phyloP scores from a whole-genome alignment of 2,888 invertebrate genomes.

The Ectobius pallidus region DNA sequence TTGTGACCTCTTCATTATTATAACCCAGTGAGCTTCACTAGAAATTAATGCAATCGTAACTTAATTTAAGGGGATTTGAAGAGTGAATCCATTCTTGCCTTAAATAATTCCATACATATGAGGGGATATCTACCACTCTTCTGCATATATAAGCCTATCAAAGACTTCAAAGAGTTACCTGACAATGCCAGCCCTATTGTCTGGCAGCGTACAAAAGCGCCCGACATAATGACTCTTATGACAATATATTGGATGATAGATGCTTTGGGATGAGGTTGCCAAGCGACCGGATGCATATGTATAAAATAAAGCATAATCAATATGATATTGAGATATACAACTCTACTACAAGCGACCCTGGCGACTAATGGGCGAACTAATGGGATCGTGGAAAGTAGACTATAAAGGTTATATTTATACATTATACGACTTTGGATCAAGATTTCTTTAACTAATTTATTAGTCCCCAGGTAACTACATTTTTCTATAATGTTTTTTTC shows the following conservation, averaged over 20 bases:
- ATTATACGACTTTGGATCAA: too few species aligned
- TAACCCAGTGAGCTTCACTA: too few species aligned
- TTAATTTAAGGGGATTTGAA: too few species aligned
- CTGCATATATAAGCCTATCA: conserved; percentile 5
- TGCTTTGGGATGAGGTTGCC: not conserved
- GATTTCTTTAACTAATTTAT: too few species aligned
- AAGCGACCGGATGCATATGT: not conserved
- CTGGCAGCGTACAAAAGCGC: not conserved
- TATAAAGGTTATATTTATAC: too few species aligned
- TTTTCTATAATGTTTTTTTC: too few species aligned
- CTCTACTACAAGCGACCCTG: too few species aligned
- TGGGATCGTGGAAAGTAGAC: too few species aligned
- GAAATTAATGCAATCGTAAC: too few species aligned
- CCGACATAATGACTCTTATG: not conserved
- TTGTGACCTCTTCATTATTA: too few species aligned
- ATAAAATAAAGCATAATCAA: conserved; percentile 9
- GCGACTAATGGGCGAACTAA: too few species aligned
- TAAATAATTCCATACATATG: not conserved
- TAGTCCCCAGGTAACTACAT: too few species aligned
- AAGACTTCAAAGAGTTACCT: conserved; percentile 12
- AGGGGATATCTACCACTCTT: not conserved
- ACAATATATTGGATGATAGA: not conserved
- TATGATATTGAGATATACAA: not conserved
- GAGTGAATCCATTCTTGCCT: not conserved
- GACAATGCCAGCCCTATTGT: conserved; percentile 21